Evolutionary conservation across 1,140 invertebrate species (phyloP).

Genomic region (Drosophila nigromelanica): DNA sequence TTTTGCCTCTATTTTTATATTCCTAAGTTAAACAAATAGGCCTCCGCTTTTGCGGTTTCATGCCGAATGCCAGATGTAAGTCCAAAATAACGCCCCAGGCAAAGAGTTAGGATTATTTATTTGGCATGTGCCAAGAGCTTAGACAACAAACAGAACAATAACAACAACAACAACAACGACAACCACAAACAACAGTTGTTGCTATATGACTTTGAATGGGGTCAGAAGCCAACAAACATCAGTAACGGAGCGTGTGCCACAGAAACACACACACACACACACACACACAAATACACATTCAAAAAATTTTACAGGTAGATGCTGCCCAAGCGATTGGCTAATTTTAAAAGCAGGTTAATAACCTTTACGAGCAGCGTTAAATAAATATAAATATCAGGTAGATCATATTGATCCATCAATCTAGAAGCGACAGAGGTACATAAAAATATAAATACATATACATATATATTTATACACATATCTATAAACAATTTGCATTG

Average conservation of each 20-base stretch:
- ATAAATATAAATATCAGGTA: constrained; percentile 19
- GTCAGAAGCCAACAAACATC: constrained; percentile 51
- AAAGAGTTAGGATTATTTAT: constrained; percentile 34
- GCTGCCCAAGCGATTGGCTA: constrained; percentile 20
- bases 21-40: not conserved
- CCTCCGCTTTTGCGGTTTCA: constrained; percentile 9
- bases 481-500: constrained; percentile 22
- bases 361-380: constrained; percentile 9
- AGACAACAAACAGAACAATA: constrained; percentile 9
- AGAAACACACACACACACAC: constrained; percentile 8
- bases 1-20: not conserved
- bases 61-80: constrained; percentile 30
- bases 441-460: not conserved
- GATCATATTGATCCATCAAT: constrained; percentile 23
- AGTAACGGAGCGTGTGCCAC: constrained; percentile 36
- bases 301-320: constrained; percentile 47
- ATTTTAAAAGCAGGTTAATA: constrained; percentile 39
- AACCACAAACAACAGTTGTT: constrained; percentile 9
- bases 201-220: constrained; percentile 36
- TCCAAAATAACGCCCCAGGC: constrained; percentile 6
- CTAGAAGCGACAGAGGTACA: not conserved
- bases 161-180: not conserved
- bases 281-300: no score
- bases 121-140: constrained; percentile 35
- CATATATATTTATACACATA: not conserved